These are phyloP conservation scores for Macaria liturata DNA, from an alignment of 2,888 invertebrate species.

Conservation along the genomic window DNA sequence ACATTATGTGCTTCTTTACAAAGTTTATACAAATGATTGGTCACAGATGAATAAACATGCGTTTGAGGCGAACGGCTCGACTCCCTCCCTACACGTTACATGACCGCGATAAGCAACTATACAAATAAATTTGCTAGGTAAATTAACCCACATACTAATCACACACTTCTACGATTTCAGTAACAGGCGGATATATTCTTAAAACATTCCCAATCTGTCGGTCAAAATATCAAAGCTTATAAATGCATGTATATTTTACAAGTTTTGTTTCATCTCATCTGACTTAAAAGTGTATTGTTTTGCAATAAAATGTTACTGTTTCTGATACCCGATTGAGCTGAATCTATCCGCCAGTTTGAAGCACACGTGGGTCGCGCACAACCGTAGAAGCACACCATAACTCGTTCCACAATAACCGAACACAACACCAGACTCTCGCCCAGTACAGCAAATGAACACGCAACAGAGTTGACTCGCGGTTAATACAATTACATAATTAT, in stretches of 20 bases:
- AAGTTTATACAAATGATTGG: constrained; percentile 61
- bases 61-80: constrained; percentile 11
- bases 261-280: no score
- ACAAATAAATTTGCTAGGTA: constrained; percentile 57
- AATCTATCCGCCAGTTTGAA: no score
- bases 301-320: no score
- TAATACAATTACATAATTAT: constrained; percentile 33
- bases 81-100: neutral
- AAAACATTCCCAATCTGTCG: no score
- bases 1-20: constrained; percentile 55
- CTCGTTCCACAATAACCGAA: constrained; percentile 29
- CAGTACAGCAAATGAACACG: constrained; percentile 56
- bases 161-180: no score
- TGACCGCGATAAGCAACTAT: constrained; percentile 40
- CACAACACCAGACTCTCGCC: constrained; percentile 67
- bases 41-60: constrained; percentile 45
- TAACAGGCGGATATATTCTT: no score
- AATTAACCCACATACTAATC: neutral
- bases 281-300: no score
- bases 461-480: constrained; percentile 44
- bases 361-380: no score
- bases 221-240: no score
- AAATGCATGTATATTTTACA: no score
- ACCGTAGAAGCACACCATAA: no score
- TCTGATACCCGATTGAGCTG: no score